Conservation (phyloP, 2,888 invertebrate species). For the Ceriagrion tenellum region DNA sequence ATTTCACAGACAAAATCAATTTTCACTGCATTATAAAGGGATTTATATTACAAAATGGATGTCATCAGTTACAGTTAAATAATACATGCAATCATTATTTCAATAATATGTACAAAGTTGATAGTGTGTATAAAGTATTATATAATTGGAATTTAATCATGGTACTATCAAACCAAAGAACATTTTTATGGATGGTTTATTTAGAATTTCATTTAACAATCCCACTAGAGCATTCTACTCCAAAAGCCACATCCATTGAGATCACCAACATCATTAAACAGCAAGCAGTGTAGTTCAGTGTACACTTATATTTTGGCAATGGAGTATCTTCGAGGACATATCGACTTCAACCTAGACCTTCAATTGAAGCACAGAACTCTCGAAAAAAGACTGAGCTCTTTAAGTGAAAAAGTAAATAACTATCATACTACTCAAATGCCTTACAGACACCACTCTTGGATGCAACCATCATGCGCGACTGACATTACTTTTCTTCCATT, state of each 20-base stretch:
- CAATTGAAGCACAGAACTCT: conserved; percentile 8
- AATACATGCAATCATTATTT: conserved; percentile 53
- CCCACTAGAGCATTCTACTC: conserved; percentile 61
- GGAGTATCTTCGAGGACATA: conserved; percentile 15
- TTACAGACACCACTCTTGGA: conserved; percentile 12
- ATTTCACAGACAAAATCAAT: conserved; percentile 34
- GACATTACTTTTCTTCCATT: conserved; percentile 14
- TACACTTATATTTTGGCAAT: background rate
- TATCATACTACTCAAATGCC: conserved; percentile 1
- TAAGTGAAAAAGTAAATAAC: conserved; percentile 9
- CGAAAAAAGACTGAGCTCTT: conserved; percentile 1
- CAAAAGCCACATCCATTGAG: conserved; percentile 53
- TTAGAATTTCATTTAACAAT: conserved; percentile 61
- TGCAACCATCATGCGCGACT: background rate
- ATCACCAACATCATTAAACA: conserved; percentile 60
- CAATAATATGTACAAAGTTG: conserved; percentile 58
- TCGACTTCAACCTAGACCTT: conserved; percentile 23
- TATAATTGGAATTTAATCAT: conserved; percentile 47
- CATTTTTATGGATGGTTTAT: conserved; percentile 60
- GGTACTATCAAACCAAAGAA: conserved; percentile 61
- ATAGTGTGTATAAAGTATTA: conserved; percentile 3
- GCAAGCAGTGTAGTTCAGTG: conserved; percentile 45
- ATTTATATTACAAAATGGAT: conserved; percentile 23
- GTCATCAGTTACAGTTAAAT: conserved; percentile 7
- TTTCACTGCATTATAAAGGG: background rate